phyloP scores from a whole-genome alignment of 1,140 invertebrate genomes.

The Pantala flavescens region DNA sequence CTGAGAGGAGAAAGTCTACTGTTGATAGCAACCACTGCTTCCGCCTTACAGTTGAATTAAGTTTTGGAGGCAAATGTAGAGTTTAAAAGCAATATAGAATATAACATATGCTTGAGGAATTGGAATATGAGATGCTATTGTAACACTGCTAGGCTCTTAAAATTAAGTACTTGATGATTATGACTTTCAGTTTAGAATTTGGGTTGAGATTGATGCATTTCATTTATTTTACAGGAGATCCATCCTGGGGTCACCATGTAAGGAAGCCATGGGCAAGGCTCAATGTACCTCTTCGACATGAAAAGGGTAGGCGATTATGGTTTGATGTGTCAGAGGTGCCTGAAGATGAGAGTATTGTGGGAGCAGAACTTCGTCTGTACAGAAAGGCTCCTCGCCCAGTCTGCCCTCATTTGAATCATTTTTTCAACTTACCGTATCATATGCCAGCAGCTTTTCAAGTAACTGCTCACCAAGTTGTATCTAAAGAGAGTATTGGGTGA shows the following conservation, averaged over 20 bases:
- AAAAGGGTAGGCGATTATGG: slow-evolving; percentile 75
- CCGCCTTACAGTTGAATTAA: no score
- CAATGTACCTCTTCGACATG: slow-evolving; percentile 46
- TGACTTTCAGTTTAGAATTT: no score
- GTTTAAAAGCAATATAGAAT: no score
- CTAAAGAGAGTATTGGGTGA: background rate
- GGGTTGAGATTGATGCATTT: no score
- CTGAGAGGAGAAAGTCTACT: no score
- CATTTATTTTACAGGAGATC: background rate
- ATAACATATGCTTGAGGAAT: no score
- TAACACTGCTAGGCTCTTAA: no score
- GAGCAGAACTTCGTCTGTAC: slow-evolving; percentile 75
- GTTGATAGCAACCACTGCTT: no score
- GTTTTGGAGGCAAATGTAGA: no score
- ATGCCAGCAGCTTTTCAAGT: background rate
- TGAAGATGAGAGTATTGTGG: slow-evolving; percentile 62
- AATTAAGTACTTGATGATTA: no score
- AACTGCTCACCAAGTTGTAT: background rate
- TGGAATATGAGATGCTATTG: no score
- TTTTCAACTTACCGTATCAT: background rate
- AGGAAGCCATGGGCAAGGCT: slow-evolving; percentile 21
- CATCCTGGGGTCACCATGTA: background rate
- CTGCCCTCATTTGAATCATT: background rate
- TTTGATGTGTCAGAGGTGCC: slow-evolving; percentile 83
- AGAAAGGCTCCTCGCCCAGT: slow-evolving; percentile 36